phyloP scores from a whole-genome alignment of 2,113 vertebrate species.

The Nyctibius bracteatus region DNA sequence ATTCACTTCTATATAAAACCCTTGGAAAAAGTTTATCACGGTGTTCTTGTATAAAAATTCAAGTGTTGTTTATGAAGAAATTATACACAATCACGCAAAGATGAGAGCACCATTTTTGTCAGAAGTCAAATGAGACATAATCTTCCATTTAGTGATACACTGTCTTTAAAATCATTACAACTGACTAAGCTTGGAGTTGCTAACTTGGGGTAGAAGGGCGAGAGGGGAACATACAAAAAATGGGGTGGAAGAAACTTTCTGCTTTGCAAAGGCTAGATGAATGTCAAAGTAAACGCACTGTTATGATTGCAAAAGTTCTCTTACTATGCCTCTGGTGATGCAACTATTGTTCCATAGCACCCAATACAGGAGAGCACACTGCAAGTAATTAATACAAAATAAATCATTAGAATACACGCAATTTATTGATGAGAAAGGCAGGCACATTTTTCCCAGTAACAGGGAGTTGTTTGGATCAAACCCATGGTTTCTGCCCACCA shows the following conservation, averaged over 20 bases:
- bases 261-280: neutral
- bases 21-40: neutral
- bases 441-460: neutral
- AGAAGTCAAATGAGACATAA: neutral
- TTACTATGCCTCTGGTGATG: neutral
- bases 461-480: neutral
- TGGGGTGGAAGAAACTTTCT: neutral
- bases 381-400: neutral
- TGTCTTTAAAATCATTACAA: neutral
- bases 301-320: neutral
- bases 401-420: neutral
- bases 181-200: neutral
- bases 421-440: neutral
- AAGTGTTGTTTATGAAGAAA: neutral
- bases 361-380: neutral
- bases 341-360: neutral
- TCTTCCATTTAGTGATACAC: neutral
- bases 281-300: neutral
- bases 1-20: neutral
- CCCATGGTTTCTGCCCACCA: neutral
- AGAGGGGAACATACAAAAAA: neutral
- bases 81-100: neutral
- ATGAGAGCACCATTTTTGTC: neutral
- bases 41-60: neutral
- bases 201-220: neutral